Evolutionary conservation across 2,888 invertebrate species (phyloP), one percentile per base, ranked within the genome.

Genomic region (Eupithecia abbreviata): DNA sequence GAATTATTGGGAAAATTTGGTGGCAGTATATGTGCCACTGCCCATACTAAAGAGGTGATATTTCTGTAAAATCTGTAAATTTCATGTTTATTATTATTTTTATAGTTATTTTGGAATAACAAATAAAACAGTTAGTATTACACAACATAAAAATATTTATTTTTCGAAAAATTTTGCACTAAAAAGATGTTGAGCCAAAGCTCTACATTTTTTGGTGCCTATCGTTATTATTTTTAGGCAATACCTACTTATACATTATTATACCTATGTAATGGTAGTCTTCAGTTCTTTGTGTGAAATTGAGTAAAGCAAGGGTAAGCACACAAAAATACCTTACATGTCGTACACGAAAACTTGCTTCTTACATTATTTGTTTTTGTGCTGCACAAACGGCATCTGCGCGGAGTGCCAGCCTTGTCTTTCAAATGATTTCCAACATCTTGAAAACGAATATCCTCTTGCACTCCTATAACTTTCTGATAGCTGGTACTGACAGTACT

Each of bases 371-470:
- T 49, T 3, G 49, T 4, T 49, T 49, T 15, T 49, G 49, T 49
- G 71, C 79, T 79, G 66, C 80, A 79, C 75, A 77, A 76, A 41
- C 80, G 79, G 76, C 80, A 80, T 77, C 80, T 77, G 73, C 77
- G 74, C n/a, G 77, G 76, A 42, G 79, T 75, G 76, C 73, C 77
- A 12, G 76, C 9, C 76, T 79, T 76, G 13, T 79, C 77, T 74
- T 73, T 77, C 66, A 78, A 74, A 67, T 81, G 81, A 74, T 78
- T 76, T 74, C 80, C 80, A 72, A 80, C 79, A 71, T 71, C 71
- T 71, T 71, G 71, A 71, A n/a, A 71, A 71, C 71, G 71, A 71
- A 71, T 77, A 67, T 77, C 73, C 15, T 78, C 76, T 51, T 77
- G 75, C 74, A 77, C 76, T 73, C 77, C 79, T 68, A 76, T 70